Evolutionary conservation across 1,140 invertebrate genomes (phyloP), one percentile per base, ranked within the genome.

Genomic region (Medauroidea extradentata): DNA sequence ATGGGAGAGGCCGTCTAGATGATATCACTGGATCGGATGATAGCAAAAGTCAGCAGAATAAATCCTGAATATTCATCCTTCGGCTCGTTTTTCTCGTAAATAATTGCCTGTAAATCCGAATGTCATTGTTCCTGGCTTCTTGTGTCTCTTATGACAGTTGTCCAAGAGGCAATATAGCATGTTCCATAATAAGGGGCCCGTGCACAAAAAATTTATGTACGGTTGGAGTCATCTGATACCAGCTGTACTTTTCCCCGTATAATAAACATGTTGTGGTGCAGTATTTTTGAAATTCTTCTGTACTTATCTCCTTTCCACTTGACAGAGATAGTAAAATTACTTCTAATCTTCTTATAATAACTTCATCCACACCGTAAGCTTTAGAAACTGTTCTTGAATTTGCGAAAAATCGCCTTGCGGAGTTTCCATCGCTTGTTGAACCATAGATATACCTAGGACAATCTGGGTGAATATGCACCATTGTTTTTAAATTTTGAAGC

Each of bases 381-480:
- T 61, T 50, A 54, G 67, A 61, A 58, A 66, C 62, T 63, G 65
- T 52, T 48, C 62, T 52, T n/a, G 66, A 53, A 54, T 72, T 46
- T 44, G 53, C 42, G 53, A 73, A 74, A 64, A 75, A 73, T 58
- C 65, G 53, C 57, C 72, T 64, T 18, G 64, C 66, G 11, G 69
- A 71, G 61, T 75, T 75, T 16, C 69, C 70, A 60, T 71, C 68
- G 57, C 73, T 75, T 8, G 69, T 68, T 11, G 63, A 66, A 19
- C 71, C 71, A 55, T 53, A 65, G 16, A 63, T 65, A n/a, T 50
- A 60, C 54, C 62, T 68, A 11, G 61, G 61, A 42, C 29, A 11
- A 34, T 34, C 29, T 34, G 29, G 29, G 4, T 34, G 4, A 7
- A 34, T 4, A 11, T 34, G 29, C 29, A 34, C 11, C 4, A 4